Evolutionary conservation across 1,140 invertebrate species (phyloP).

Genomic region (Drosophila willistoni): DNA sequence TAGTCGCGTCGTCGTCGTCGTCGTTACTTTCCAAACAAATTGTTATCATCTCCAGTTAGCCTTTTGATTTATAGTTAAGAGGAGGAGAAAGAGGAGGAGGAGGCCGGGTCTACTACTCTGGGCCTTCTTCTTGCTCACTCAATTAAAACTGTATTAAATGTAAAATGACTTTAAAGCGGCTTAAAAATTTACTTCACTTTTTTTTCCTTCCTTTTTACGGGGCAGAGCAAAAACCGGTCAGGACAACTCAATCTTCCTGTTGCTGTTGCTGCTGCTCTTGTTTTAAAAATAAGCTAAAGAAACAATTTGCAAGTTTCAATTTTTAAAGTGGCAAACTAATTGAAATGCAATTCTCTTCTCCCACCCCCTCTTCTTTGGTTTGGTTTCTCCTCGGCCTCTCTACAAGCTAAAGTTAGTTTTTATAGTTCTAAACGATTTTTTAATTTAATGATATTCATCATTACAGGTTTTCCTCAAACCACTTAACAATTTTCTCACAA

Average conservation of each 20-base stretch:
- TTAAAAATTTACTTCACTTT: slow-evolving; percentile 28
- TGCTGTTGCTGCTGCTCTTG: neutral
- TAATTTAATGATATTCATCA: no score
- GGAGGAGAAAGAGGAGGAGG: neutral
- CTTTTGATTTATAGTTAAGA: slow-evolving; percentile 65
- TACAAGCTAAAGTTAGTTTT: no score
- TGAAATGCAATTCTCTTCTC: slow-evolving; percentile 46
- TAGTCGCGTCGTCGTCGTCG: neutral
- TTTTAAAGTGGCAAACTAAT: slow-evolving; percentile 67
- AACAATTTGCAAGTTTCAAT: slow-evolving; percentile 53
- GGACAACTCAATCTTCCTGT: slow-evolving; percentile 67
- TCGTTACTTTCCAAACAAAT: slow-evolving; percentile 51
- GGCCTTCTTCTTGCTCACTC: slow-evolving; percentile 41
- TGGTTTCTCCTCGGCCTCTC: neutral
- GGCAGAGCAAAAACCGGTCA: slow-evolving; percentile 18
- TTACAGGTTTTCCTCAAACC: no score
- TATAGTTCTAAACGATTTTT: no score
- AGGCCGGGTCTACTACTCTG: neutral
- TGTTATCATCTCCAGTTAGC: slow-evolving; percentile 69
- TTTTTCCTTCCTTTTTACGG: neutral
- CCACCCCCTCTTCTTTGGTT: neutral
- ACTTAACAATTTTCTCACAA: no score
- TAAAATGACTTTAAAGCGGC: slow-evolving; percentile 70
- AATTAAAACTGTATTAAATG: slow-evolving; percentile 81
- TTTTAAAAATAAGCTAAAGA: slow-evolving; percentile 15